These are phyloP conservation scores for Chromoteleia sp. DNA, from an alignment of 2,888 invertebrate species.

Conservation along the genomic window DNA sequence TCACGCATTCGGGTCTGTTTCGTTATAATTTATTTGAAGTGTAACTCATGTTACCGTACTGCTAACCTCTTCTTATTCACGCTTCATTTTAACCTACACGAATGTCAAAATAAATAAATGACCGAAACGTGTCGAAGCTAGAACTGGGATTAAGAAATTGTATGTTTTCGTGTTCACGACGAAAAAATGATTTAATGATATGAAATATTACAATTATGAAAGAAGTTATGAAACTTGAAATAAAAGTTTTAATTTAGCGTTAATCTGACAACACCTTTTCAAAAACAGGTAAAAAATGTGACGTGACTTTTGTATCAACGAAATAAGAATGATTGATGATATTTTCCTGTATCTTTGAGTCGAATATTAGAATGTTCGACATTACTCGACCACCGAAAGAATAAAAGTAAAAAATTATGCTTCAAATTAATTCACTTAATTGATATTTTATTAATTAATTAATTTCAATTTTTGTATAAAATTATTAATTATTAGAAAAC, in stretches of 20 bases:
- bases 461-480: too few species aligned
- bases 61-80: conserved; percentile 14
- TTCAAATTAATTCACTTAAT: too few species aligned
- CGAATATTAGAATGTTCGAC: too few species aligned
- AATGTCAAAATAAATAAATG: conserved; percentile 43
- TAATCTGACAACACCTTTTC: conserved; percentile 5
- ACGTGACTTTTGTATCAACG: not conserved
- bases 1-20: not conserved
- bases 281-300: conserved; percentile 6
- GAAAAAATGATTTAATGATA: conserved; percentile 24
- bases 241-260: conserved; percentile 1
- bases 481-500: too few species aligned
- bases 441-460: too few species aligned
- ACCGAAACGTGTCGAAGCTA: conserved; percentile 1
- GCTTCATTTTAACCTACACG: conserved; percentile 26
- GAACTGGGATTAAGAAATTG: conserved; percentile 32
- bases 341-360: too few species aligned
- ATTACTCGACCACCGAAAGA: too few species aligned
- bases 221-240: conserved; percentile 11
- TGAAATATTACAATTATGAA: conserved; percentile 34
- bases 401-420: too few species aligned
- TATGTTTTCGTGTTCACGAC: conserved; percentile 24
- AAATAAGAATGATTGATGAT: conserved; percentile 3
- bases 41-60: conserved; percentile 6
- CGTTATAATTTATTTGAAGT: conserved; percentile 22